A percentile compares a stretch with the other conserved stretches of the same genome.
Evolutionary conservation across 2,113 vertebrate genomes (phyloP).

Genomic region (Oreotrochilus melanogaster): DNA sequence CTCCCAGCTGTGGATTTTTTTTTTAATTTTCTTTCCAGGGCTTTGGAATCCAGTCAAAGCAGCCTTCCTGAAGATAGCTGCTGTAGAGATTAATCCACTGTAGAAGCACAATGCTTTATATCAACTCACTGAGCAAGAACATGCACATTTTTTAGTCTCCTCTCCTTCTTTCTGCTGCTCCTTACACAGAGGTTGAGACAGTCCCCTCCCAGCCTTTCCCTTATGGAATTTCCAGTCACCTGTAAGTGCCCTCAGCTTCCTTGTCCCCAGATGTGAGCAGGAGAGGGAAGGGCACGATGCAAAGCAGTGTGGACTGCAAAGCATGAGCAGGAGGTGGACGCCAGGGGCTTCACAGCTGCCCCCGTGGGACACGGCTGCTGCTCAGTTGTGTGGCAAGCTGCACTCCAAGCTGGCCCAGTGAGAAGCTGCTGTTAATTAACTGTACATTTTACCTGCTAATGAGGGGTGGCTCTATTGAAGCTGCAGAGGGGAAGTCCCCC

Average conservation of each 20-base stretch:
- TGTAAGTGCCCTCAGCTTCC: neutral
- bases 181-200: neutral
- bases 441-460: neutral
- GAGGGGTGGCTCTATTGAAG: conserved; percentile 13
- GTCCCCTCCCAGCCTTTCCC: neutral
- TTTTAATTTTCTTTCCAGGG: neutral
- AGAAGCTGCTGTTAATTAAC: conserved; percentile 53
- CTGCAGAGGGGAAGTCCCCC: conserved; percentile 6
- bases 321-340: neutral
- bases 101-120: neutral
- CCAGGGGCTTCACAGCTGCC: neutral
- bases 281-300: neutral
- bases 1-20: neutral
- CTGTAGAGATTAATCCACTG: neutral
- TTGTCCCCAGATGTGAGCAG: neutral
- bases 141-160: neutral
- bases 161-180: neutral
- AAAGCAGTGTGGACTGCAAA: neutral
- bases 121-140: neutral
- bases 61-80: neutral
- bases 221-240: neutral
- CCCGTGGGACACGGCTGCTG: neutral
- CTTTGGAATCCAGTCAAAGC: neutral
- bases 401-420: conserved; percentile 52
- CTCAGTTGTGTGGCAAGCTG: conserved; percentile 35